Evolutionary conservation across 2,888 invertebrate species (phyloP).

Genomic region (Carterocephalus palaemon): DNA sequence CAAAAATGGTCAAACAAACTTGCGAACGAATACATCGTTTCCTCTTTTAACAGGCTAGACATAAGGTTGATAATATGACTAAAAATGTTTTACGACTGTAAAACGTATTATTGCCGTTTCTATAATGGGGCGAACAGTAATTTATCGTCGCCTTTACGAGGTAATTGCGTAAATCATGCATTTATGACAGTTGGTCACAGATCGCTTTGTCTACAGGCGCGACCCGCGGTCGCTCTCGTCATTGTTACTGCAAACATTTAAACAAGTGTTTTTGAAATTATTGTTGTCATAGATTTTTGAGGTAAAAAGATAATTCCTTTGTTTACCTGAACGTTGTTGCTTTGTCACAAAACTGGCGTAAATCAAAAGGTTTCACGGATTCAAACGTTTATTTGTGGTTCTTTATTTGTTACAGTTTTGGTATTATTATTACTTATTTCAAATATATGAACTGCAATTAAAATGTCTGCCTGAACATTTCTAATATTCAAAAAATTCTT

Average conservation of each 20-base stretch:
- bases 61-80: conserved; percentile 40
- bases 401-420: conserved; percentile 9
- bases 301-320: conserved; percentile 30
- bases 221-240: conserved; percentile 52
- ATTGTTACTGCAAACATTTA: conserved; percentile 53
- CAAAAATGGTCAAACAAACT: conserved; percentile 19
- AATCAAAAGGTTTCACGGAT: conserved; percentile 6
- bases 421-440: neutral
- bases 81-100: conserved; percentile 24
- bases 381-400: conserved; percentile 15
- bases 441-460: neutral
- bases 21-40: neutral
- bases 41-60: conserved; percentile 14
- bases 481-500: too few relatives aligned
- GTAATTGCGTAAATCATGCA: conserved; percentile 76
- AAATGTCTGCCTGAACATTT: neutral
- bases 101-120: conserved; percentile 41
- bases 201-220: conserved; percentile 60
- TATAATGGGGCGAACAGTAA: conserved; percentile 67
- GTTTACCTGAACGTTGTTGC: conserved; percentile 32
- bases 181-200: conserved; percentile 71
- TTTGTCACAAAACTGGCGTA: conserved; percentile 9
- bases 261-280: conserved; percentile 43
- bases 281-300: conserved; percentile 40
- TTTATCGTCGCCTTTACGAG: conserved; percentile 72